These are phyloP conservation scores for Phalanger gymnotis DNA, from an alignment of 2,797 vertebrate species.

Conservation along the genomic window DNA sequence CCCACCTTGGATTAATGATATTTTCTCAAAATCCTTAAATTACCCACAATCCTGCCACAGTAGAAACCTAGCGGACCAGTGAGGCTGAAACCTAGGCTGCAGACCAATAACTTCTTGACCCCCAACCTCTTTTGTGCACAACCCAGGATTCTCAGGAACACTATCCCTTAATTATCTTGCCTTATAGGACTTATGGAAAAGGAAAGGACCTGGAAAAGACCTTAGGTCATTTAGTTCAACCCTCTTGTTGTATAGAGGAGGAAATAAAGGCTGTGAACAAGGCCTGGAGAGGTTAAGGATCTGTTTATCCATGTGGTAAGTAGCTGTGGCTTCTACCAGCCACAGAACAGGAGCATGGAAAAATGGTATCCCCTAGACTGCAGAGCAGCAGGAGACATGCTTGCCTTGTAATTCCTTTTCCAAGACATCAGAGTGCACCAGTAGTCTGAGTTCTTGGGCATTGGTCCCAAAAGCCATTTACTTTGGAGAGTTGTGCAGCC, in stretches of 20 bases:
- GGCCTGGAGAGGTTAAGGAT: background rate
- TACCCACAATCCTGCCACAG: background rate
- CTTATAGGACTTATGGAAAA: background rate
- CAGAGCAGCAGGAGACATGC: background rate
- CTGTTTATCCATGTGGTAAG: background rate
- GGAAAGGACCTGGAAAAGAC: background rate
- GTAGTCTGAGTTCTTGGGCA: background rate
- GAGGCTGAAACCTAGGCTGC: background rate
- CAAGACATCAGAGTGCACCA: background rate
- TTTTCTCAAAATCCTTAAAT: background rate
- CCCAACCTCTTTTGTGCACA: background rate
- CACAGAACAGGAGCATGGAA: background rate
- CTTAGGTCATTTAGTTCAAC: background rate
- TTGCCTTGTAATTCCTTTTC: background rate
- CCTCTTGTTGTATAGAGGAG: background rate
- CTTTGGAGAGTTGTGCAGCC: background rate
- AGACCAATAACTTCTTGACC: background rate
- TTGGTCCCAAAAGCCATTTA: background rate
- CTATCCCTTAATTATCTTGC: background rate
- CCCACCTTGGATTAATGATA: background rate
- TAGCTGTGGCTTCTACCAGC: background rate
- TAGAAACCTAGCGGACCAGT: background rate
- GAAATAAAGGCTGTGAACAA: background rate
- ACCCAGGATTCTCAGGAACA: background rate
- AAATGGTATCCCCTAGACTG: background rate